Conservation (phyloP, 2,888 invertebrate genomes). For the Ochropacha duplaris region DNA sequence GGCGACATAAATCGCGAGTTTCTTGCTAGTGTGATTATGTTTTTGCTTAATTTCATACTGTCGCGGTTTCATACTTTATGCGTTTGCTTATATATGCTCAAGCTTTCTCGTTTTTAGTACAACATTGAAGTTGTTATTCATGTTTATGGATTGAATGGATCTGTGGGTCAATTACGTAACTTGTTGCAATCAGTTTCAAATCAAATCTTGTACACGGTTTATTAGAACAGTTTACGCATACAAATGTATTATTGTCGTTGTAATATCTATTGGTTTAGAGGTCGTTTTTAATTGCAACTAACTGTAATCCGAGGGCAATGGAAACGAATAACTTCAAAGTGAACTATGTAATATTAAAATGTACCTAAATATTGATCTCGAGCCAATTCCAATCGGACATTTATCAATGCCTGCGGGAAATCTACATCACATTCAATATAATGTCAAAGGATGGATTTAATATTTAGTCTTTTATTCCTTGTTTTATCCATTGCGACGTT, state of each 20-base stretch:
- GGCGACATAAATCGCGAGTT: constrained; percentile 11
- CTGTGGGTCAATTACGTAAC: no score
- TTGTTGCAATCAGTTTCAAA: no score
- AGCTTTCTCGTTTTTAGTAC: no score
- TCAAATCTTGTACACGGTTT: no score
- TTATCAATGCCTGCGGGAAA: constrained; percentile 37
- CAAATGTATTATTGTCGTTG: no score
- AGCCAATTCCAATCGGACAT: constrained; percentile 32
- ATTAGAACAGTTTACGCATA: no score
- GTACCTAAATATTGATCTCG: constrained; percentile 7
- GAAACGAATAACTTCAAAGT: not conserved
- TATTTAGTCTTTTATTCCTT: constrained; percentile 11
- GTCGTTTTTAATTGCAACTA: no score
- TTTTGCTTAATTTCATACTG: not conserved
- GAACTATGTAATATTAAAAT: not conserved
- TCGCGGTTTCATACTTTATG: not conserved
- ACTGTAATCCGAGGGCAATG: not conserved
- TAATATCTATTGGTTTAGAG: no score
- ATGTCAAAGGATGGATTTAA: constrained; percentile 24
- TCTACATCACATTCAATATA: constrained; percentile 28
- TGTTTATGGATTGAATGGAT: no score
- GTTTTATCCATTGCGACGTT: not conserved
- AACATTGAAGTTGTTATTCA: no score
- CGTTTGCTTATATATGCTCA: no score
- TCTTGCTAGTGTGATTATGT: not conserved